Percentiles rank a stretch among this genome's conserved stretches.
phyloP scores from a whole-genome alignment of 2,113 vertebrate genomes.

The Pachypanchax playfairii region DNA sequence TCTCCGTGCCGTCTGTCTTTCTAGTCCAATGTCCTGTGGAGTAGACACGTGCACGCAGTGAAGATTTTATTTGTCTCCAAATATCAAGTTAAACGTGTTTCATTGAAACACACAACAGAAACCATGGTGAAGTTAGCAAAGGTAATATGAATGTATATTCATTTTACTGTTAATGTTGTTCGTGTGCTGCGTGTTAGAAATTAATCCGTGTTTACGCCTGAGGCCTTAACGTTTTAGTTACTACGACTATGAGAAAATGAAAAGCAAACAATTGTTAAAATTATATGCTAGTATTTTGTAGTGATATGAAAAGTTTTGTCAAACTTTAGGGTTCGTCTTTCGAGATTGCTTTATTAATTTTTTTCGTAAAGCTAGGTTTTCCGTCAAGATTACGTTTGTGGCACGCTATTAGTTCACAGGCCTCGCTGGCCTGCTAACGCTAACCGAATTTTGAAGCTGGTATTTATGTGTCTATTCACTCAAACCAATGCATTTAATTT shows the following conservation, averaged over 20 bases:
- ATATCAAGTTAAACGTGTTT: constrained; percentile 52
- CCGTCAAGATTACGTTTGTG: too few species aligned
- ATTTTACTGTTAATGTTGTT: not conserved
- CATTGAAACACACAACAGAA: constrained; percentile 58
- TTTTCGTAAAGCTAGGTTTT: too few species aligned
- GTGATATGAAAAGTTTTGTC: not conserved
- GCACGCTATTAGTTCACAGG: constrained; percentile 19
- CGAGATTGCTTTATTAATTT: not conserved
- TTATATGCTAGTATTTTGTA: rapidly evolving
- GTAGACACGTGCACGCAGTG: constrained; percentile 70
- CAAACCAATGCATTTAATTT: not conserved
- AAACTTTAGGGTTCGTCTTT: not conserved
- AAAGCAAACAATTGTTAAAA: not conserved
- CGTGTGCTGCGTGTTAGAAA: not conserved
- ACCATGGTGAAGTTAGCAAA: constrained; percentile 82
- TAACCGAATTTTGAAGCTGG: constrained; percentile 48
- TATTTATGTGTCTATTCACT: constrained; percentile 48
- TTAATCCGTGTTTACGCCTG: constrained; percentile 23
- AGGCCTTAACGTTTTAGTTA: constrained; percentile 54
- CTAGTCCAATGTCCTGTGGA: constrained; percentile 56
- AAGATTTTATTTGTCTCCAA: constrained; percentile 14
- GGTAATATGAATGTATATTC: constrained; percentile 57
- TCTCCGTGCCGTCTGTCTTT: constrained; percentile 69
- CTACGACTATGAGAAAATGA: constrained; percentile 20
- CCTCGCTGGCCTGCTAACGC: constrained; percentile 55